These are phyloP conservation scores for Volucella inflata DNA, from an alignment of 2,888 invertebrate species.

Conservation along the genomic window DNA sequence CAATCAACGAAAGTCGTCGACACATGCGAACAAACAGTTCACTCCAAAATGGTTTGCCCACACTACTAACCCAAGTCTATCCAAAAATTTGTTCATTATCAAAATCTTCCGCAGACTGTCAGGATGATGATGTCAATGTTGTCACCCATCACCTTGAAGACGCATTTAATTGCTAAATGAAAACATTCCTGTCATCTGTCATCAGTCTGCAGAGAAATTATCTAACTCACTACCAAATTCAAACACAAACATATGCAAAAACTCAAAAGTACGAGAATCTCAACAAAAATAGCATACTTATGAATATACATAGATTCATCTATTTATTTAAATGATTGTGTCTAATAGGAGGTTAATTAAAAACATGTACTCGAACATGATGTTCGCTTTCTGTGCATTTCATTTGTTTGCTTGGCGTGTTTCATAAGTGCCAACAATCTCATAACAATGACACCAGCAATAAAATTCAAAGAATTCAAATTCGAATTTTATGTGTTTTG, in stretches of 20 bases:
- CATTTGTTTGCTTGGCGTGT: slow-evolving; percentile 51
- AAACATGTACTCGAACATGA: slow-evolving; percentile 8
- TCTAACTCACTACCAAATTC: not conserved
- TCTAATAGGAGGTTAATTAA: slow-evolving; percentile 44
- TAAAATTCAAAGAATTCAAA: slow-evolving; percentile 57
- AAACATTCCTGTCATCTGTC: slow-evolving; percentile 13
- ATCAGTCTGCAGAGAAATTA: slow-evolving; percentile 5
- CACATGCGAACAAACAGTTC: no score
- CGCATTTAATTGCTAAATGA: not conserved
- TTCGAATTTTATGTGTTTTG: slow-evolving; percentile 48
- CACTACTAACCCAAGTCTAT: no score
- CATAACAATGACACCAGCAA: slow-evolving; percentile 39
- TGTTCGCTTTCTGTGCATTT: slow-evolving; percentile 41
- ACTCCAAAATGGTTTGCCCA: no score
- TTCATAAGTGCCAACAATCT: slow-evolving; percentile 52
- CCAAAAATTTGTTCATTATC: no score
- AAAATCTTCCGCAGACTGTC: no score
- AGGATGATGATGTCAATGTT: slow-evolving; percentile 1
- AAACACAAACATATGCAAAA: no score
- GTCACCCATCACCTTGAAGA: not conserved
- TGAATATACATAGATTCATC: not conserved
- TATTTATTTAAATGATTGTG: slow-evolving; percentile 21
- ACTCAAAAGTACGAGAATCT: no score
- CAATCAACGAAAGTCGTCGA: no score
- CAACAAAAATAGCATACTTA: no score